Percentiles rank a stretch among this genome's conserved stretches.
Conservation (phyloP, 1,140 invertebrate genomes). For the Drosophila trapezifrons region DNA sequence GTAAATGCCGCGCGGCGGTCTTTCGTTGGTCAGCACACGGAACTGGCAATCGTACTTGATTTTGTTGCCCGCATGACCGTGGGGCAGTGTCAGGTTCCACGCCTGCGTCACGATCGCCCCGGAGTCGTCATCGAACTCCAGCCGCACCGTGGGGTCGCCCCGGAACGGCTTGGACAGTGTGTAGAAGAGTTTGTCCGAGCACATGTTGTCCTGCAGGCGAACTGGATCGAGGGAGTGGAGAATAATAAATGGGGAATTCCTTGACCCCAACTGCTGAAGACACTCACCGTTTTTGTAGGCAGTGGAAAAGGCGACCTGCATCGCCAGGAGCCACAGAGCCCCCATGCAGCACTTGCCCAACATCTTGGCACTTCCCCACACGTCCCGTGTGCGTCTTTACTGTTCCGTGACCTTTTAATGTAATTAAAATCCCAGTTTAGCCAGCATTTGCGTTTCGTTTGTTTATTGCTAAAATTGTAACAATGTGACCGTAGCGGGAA, state of each 20-base stretch:
- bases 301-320: slow-evolving; percentile 25
- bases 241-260: not conserved
- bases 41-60: slow-evolving; percentile 81
- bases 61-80: slow-evolving; percentile 65
- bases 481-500: slow-evolving; percentile 1
- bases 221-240: slow-evolving; percentile 29
- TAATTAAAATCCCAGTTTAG: slow-evolving; percentile 10
- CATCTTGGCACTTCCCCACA: slow-evolving; percentile 26
- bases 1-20: slow-evolving; percentile 73
- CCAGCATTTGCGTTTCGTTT: slow-evolving; percentile 24
- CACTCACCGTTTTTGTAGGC: slow-evolving; percentile 42
- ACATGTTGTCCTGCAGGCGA: slow-evolving; percentile 72
- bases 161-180: slow-evolving; percentile 68
- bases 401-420: slow-evolving; percentile 11
- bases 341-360: slow-evolving; percentile 14
- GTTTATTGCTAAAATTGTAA: slow-evolving; percentile 25
- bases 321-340: slow-evolving; percentile 20
- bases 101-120: slow-evolving; percentile 74
- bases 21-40: slow-evolving; percentile 64
- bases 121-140: slow-evolving; percentile 77
- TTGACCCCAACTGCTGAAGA: not conserved
- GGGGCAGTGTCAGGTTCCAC: slow-evolving; percentile 75
- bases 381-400: slow-evolving; percentile 18
- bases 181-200: slow-evolving; percentile 70
- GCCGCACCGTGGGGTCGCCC: slow-evolving; percentile 66